Percentiles rank a stretch among this genome's conserved stretches.
phyloP scores from a whole-genome alignment of 2,888 invertebrate species.

The Labia minor region DNA sequence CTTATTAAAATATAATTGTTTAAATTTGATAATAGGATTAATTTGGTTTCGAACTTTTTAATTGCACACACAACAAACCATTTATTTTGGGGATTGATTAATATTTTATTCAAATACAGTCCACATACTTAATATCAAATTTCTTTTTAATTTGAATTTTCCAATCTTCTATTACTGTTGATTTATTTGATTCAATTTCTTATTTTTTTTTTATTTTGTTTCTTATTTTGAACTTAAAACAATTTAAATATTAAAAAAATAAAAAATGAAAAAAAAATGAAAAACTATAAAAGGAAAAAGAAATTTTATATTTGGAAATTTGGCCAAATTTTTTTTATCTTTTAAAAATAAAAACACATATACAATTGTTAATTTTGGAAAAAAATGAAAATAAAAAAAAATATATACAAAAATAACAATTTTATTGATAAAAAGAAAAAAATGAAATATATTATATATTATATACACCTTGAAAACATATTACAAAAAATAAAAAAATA shows the following conservation, averaged over 20 bases:
- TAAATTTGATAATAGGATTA: neutral
- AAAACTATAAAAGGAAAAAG: neutral
- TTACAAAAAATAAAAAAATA: conserved; percentile 13
- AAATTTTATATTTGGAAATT: neutral
- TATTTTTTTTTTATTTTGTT: neutral
- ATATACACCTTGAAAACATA: neutral
- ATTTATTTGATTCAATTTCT: neutral
- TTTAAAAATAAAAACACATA: neutral
- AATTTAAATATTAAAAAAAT: neutral
- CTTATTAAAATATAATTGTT: neutral
- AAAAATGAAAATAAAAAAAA: neutral
- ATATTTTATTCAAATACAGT: neutral
- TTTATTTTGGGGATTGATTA: neutral
- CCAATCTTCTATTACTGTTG: neutral
- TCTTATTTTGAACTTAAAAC: neutral
- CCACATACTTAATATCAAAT: neutral
- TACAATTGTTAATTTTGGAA: neutral
- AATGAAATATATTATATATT: neutral
- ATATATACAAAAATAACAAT: neutral
- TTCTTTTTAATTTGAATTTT: neutral
- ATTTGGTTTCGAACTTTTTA: neutral
- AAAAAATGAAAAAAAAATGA: neutral
- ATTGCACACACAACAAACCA: neutral
- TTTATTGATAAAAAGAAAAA: neutral
- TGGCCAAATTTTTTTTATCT: neutral